Evolutionary conservation across 2,113 vertebrate species (phyloP).

Genomic region (Pygoscelis adeliae): DNA sequence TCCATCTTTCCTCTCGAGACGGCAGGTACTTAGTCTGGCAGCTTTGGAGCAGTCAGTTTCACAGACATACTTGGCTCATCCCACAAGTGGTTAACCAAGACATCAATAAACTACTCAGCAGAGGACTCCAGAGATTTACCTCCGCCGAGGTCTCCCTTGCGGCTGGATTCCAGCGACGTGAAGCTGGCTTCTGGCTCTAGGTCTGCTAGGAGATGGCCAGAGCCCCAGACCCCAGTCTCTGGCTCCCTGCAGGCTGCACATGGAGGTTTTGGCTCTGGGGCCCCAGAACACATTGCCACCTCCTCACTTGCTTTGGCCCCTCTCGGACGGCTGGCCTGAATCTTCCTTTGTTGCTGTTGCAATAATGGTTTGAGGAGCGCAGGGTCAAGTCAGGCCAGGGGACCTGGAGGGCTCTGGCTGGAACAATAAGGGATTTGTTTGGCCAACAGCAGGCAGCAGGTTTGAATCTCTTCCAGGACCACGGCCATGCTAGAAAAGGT

Average conservation of each 20-base stretch:
- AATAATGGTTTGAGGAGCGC: neutral
- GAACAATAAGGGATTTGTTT: constrained; percentile 21
- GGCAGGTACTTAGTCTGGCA: neutral
- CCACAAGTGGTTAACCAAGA: constrained; percentile 60
- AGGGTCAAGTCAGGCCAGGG: constrained; percentile 25
- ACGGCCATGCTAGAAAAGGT: neutral
- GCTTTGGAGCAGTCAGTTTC: neutral
- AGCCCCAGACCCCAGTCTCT: neutral
- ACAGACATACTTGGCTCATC: constrained; percentile 7
- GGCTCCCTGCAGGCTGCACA: neutral
- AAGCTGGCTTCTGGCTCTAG: neutral
- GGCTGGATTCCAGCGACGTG: neutral
- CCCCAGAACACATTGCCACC: neutral
- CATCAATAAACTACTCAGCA: constrained; percentile 44
- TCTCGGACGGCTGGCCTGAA: neutral
- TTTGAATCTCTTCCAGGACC: constrained; percentile 26
- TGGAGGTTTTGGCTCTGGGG: constrained; percentile 2
- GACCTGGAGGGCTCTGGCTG: constrained; percentile 1
- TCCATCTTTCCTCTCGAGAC: neutral
- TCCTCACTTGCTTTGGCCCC: neutral
- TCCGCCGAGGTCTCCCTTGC: neutral
- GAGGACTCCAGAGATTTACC: constrained; percentile 25
- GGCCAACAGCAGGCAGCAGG: neutral
- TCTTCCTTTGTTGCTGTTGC: neutral
- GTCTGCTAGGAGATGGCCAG: neutral